These are phyloP conservation scores for Conus betulinus DNA, from an alignment of 1,140 invertebrate species.

Conservation along the genomic window DNA sequence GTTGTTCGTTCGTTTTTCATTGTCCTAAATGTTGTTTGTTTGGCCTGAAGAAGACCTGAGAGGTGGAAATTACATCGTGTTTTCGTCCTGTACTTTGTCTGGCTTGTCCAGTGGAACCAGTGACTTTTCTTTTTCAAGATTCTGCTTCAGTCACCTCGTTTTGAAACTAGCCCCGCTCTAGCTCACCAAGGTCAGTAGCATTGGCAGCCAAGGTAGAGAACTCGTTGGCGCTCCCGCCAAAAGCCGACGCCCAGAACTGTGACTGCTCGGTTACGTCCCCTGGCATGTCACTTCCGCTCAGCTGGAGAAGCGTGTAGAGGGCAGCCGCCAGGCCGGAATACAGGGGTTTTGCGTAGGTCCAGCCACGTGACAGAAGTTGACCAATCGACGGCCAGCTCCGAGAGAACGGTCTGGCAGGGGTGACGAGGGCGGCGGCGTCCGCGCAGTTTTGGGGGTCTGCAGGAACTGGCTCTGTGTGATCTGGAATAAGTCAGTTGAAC, in stretches of 20 bases:
- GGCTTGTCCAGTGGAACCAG: too few species aligned
- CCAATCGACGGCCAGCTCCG: slow-evolving; percentile 52
- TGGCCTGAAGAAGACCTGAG: too few species aligned
- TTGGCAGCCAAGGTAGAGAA: too few species aligned
- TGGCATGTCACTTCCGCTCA: neutral
- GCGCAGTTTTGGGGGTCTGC: neutral
- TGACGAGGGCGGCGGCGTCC: neutral
- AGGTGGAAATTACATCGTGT: too few species aligned
- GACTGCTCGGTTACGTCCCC: neutral
- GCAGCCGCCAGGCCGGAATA: slow-evolving; percentile 58
- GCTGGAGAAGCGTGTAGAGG: neutral
- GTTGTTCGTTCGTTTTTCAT: too few species aligned
- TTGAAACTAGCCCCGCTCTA: too few species aligned
- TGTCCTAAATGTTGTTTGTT: too few species aligned
- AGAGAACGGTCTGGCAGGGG: neutral
- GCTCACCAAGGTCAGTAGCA: too few species aligned
- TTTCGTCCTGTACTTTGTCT: too few species aligned
- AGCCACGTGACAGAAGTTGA: slow-evolving; percentile 36
- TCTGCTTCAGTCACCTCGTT: too few species aligned
- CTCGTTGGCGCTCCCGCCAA: neutral
- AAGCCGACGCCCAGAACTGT: neutral
- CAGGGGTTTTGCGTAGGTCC: slow-evolving; percentile 55
- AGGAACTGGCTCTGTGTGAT: neutral
- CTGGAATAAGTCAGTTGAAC: too few species aligned
- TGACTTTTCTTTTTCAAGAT: too few species aligned